phyloP scores from a whole-genome alignment of 1,140 invertebrate genomes.

The Microplitis mediator region DNA sequence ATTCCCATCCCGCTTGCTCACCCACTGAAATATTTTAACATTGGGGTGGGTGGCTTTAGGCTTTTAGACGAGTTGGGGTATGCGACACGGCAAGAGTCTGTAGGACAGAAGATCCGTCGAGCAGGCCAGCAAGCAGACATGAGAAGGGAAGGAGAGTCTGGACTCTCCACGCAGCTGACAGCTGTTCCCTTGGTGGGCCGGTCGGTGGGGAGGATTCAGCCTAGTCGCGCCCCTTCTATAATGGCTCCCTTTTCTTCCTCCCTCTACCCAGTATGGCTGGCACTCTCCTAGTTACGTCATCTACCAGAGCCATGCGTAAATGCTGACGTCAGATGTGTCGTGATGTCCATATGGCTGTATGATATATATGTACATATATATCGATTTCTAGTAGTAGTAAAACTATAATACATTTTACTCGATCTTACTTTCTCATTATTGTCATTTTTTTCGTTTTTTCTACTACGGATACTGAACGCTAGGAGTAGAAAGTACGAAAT shows the following conservation, averaged over 20 bases:
- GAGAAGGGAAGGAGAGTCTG: constrained; percentile 47
- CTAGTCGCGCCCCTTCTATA: constrained; percentile 65
- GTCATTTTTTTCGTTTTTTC: too few relatives aligned
- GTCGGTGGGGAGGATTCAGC: constrained; percentile 62
- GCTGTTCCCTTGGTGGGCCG: constrained; percentile 63
- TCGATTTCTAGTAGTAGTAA: background rate
- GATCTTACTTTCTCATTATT: too few relatives aligned
- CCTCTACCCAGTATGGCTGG: constrained; percentile 61
- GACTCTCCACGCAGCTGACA: constrained; percentile 59
- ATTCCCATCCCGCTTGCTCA: constrained; percentile 55
- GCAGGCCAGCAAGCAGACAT: constrained; percentile 19
- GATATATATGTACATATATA: background rate
- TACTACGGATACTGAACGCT: too few relatives aligned
- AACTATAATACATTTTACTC: background rate
- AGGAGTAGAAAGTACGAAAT: too few relatives aligned
- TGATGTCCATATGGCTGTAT: background rate
- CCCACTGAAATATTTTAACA: constrained; percentile 60
- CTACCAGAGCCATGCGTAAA: constrained; percentile 17
- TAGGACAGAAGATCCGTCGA: constrained; percentile 29
- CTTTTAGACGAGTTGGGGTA: constrained; percentile 34
- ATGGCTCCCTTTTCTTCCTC: constrained; percentile 65
- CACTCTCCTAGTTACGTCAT: constrained; percentile 37
- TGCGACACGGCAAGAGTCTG: constrained; percentile 30
- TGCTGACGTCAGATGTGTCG: constrained; percentile 51
- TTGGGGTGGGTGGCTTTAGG: constrained; percentile 58